Base-by-base conservation (phyloP, 2,888 invertebrate genomes). In the Caenorhabditis angaria region DNA sequence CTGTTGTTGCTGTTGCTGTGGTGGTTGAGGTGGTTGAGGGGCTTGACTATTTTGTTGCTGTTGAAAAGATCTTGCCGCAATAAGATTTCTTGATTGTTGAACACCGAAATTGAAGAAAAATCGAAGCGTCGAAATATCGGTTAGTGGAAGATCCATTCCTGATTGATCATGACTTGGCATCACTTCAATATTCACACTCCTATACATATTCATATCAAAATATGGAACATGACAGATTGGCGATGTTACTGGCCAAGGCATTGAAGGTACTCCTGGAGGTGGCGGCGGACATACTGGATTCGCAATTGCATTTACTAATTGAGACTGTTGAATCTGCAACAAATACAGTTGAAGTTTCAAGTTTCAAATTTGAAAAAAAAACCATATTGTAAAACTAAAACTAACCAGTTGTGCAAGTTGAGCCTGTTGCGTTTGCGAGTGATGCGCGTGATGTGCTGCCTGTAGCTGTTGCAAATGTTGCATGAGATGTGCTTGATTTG, bases 21-120 rank as follows among this genome's bases (percentile, higher is more conserved):
- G 58, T n/a, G 53, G 48, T 14, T 20, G 22, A 27, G 28, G 14
- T 14, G 24, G 51, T 60, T 2, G 62, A 56, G 10, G 48, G 67
- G 20, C 29, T 41, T 41, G 56, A 4, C 8, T 28, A 51, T 58
- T 51, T 41, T 61, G 62, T 20, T 22, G 29, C n/a, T 22, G 63
- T n/a, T 63, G 54, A 35, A 48, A 47, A 20, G 56, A 59, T 62
- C 68, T 27, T 1, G 65, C 61, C n/a, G 59, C 29, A 22, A 75
- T 61, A 10, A 84, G 70, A 51, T 76, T 76, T 25, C 82, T 64
- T 3, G 85, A 81, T 53, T 85, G 85, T 59, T 83, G 82, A 10
- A 85, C 83, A 27, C 85, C 85, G 54, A 85, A 79, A 62, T 85
- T 85, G 80, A 83, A 84, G 71, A 84, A 84, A 61, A 78, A 84